Evolutionary conservation across 1,140 invertebrate species (phyloP).

Genomic region (Drosophila tsacasi): DNA sequence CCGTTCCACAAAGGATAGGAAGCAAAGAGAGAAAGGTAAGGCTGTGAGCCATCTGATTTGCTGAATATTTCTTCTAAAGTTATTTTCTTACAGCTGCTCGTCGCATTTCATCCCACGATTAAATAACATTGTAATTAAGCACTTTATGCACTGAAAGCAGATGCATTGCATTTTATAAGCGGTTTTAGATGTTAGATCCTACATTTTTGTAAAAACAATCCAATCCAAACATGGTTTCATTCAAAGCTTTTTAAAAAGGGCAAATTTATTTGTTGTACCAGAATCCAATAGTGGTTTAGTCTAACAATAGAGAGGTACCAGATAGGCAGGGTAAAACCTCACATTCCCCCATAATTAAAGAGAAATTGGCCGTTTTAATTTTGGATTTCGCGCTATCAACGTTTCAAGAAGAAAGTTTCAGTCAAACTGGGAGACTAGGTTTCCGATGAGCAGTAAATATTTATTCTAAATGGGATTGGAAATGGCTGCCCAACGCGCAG

Average conservation of each 20-base stretch:
- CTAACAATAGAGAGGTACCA: neutral
- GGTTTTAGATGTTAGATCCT: slow-evolving; percentile 31
- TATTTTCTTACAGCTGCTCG: slow-evolving; percentile 37
- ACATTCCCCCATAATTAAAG: neutral
- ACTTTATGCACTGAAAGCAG: slow-evolving; percentile 13
- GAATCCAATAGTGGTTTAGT: neutral
- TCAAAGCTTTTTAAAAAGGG: slow-evolving; percentile 32
- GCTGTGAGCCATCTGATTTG: too few relatives aligned
- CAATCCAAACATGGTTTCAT: slow-evolving; percentile 13
- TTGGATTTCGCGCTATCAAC: neutral
- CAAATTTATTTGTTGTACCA: slow-evolving; percentile 38
- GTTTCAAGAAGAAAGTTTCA: neutral
- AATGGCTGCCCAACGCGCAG: neutral
- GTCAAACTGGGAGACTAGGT: slow-evolving; percentile 12
- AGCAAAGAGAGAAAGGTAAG: slow-evolving; percentile 81
- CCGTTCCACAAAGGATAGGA: slow-evolving; percentile 68
- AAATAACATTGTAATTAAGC: slow-evolving; percentile 6
- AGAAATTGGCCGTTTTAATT: neutral
- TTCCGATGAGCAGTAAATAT: neutral
- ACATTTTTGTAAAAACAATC: slow-evolving; percentile 54
- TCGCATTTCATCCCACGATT: slow-evolving; percentile 42
- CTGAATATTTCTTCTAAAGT: neutral
- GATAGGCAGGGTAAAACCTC: neutral
- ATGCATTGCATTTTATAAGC: slow-evolving; percentile 26
- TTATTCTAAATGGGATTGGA: slow-evolving; percentile 4